Evolutionary conservation across 2,888 invertebrate species (phyloP), one percentile per base, ranked within the genome.

Genomic region (Bellardia bayeri): DNA sequence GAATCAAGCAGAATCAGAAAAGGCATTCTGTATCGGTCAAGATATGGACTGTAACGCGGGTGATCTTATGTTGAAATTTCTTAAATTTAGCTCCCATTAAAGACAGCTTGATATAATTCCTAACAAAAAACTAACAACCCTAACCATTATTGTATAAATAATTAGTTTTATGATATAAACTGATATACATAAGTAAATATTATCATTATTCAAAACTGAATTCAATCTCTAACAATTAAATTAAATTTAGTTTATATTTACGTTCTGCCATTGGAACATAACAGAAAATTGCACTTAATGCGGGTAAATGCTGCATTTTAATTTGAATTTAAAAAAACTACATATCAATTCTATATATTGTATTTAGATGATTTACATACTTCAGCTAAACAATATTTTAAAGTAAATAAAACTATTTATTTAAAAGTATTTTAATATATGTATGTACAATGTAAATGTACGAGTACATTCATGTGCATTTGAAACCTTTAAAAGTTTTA

Each of bases 321-420:
- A 8, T 14, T n/a, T 16, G 9, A 16, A 42, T 42, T 66, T 42
- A 11, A 42, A 66, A 58, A 23, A 14, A 40, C 13, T 45, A 42
- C 14, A 42, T 16, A 74, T 1, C 11, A 49, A 75, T 63, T 75
- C 45, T 30, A 63, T 75, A n/a, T 37, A 45, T 63, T 61, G 11
- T n/a, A 33, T 49, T 63, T 63, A 33, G n/a, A 33, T 49, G 63
- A 63, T 49, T 75, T 75, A 33, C 14, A 63, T 75, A 23, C 16
- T 11, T 45, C 3, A 13, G 9, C 45, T 11, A 37, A 37, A 33
- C 33, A 71, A 33, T 40, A 42, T 58, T 56, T 33, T 66, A n/a
- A 78, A 56, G 54, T 68, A 61, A 49, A 69, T 37, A 61, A 30
- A 69, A 49, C 49, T 58, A 58, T 79, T 69, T 30, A 23, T 68